These are phyloP conservation scores for Camptogramma bilineatum DNA, from an alignment of 2,888 invertebrate genomes.

Conservation along the genomic window DNA sequence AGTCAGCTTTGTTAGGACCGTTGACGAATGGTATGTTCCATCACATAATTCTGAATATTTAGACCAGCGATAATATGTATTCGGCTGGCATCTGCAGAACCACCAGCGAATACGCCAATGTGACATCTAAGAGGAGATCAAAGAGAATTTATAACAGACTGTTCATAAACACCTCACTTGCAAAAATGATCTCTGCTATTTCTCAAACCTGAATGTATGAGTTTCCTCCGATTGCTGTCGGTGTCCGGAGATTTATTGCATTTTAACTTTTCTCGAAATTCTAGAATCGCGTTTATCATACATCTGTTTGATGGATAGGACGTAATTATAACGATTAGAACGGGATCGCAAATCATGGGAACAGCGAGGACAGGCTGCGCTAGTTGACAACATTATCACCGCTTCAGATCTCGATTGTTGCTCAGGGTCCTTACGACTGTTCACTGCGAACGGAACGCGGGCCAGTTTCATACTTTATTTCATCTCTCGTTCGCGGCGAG, in stretches of 20 bases:
- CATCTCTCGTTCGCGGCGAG: constrained; percentile 70
- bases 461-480: constrained; percentile 76
- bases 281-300: constrained; percentile 71
- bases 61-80: constrained; percentile 66
- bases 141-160: constrained; percentile 73
- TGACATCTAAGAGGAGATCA: constrained; percentile 76
- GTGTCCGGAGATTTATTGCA: constrained; percentile 64
- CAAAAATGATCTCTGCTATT: constrained; percentile 81
- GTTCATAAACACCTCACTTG: constrained; percentile 78
- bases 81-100: constrained; percentile 51
- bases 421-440: constrained; percentile 60
- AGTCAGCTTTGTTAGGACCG: constrained; percentile 84
- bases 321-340: constrained; percentile 83
- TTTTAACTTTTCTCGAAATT: constrained; percentile 64
- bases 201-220: constrained; percentile 66
- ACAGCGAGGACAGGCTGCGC: constrained; percentile 76
- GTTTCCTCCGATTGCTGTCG: constrained; percentile 46
- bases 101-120: constrained; percentile 54
- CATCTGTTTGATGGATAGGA: constrained; percentile 79
- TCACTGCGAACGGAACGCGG: constrained; percentile 51
- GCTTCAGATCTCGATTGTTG: constrained; percentile 80
- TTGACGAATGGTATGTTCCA: constrained; percentile 70
- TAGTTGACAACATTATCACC: constrained; percentile 79
- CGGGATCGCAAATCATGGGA: constrained; percentile 83
- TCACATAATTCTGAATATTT: constrained; percentile 58